Conservation (phyloP, 2,888 invertebrate genomes). For the Auanema sp. region DNA sequence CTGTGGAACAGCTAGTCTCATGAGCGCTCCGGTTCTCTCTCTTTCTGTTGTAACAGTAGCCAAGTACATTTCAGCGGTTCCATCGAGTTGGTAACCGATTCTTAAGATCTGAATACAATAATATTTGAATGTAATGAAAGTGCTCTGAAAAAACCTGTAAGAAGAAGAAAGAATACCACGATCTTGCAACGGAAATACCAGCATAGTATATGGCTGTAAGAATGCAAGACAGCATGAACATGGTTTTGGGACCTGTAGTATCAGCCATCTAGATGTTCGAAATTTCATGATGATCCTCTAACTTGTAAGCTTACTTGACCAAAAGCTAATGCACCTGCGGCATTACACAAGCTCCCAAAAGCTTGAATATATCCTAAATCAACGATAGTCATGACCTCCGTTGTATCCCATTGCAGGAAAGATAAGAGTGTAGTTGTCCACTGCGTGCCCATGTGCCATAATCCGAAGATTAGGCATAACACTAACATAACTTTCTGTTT, state of each 20-base stretch:
- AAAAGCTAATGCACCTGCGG: constrained; percentile 58
- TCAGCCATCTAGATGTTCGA: constrained; percentile 53
- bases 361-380: constrained; percentile 63
- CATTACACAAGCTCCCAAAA: constrained; percentile 62
- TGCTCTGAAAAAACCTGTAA: constrained; percentile 41
- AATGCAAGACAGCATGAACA: constrained; percentile 57
- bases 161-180: constrained; percentile 60
- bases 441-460: constrained; percentile 63
- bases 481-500: constrained; percentile 57
- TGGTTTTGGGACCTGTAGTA: constrained; percentile 56
- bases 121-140: background rate
- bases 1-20: constrained; percentile 60
- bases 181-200: constrained; percentile 52
- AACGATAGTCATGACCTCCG: constrained; percentile 59
- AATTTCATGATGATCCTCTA: background rate
- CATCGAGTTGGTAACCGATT: constrained; percentile 62
- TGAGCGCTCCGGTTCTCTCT: constrained; percentile 59
- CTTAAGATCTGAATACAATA: constrained; percentile 48
- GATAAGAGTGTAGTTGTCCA: constrained; percentile 63
- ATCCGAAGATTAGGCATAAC: constrained; percentile 59
- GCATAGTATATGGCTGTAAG: constrained; percentile 61
- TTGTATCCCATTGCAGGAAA: constrained; percentile 64
- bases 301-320: constrained; percentile 48
- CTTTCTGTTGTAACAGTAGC: constrained; percentile 63
- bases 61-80: constrained; percentile 63